Conservation (phyloP, 2,888 invertebrate genomes). For the Nemotelus nigrinus region DNA sequence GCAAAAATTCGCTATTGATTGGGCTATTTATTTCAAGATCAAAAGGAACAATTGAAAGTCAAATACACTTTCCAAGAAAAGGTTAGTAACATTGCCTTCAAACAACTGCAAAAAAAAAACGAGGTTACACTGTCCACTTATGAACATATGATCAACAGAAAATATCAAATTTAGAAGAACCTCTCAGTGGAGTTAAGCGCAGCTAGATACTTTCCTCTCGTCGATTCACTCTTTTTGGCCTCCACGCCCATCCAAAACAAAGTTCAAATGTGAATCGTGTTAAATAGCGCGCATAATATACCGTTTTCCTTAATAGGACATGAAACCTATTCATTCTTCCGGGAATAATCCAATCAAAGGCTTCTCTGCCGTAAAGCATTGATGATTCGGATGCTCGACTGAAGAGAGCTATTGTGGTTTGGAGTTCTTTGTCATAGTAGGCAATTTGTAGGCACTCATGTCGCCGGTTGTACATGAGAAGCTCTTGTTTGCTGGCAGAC, state of each 20-base stretch:
- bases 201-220: background rate
- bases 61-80: too few relatives aligned
- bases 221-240: background rate
- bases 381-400: slow-evolving; percentile 9
- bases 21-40: too few relatives aligned
- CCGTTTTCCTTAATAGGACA: slow-evolving; percentile 18
- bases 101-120: too few relatives aligned
- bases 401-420: background rate
- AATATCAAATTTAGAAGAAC: too few relatives aligned
- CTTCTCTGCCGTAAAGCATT: slow-evolving; percentile 8
- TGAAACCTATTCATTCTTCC: slow-evolving; percentile 18
- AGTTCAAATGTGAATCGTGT: slow-evolving; percentile 22
- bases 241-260: background rate
- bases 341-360: slow-evolving; percentile 26
- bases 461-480: background rate
- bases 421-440: slow-evolving; percentile 5
- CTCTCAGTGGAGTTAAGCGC: too few relatives aligned
- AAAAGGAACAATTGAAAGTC: too few relatives aligned
- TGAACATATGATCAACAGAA: too few relatives aligned
- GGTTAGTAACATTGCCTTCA: too few relatives aligned
- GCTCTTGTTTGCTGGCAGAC: background rate
- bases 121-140: too few relatives aligned
- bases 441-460: background rate
- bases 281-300: slow-evolving; percentile 25
- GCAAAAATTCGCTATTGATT: too few relatives aligned